Percentiles rank a stretch among this genome's conserved stretches.
Conservation (phyloP, 2,797 vertebrate genomes). For the Enteromius afrohamiltoni region DNA sequence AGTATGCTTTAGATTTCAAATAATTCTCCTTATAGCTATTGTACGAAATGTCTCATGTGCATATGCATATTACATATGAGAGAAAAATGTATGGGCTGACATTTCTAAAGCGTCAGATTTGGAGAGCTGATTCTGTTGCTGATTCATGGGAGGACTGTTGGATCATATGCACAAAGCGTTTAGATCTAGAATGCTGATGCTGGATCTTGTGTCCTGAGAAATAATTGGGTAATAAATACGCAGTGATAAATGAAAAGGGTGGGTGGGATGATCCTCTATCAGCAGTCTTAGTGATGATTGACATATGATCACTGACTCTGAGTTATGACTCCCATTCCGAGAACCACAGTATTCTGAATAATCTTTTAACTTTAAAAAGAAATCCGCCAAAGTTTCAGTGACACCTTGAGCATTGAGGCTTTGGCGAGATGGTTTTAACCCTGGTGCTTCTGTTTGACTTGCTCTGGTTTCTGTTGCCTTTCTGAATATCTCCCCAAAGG, state of each 20-base stretch:
- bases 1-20: background rate
- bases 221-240: background rate
- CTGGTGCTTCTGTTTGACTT: conserved; percentile 15
- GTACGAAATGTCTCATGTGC: background rate
- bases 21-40: background rate
- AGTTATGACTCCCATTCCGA: background rate
- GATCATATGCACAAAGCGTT: conserved; percentile 4
- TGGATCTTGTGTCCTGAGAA: conserved; percentile 7
- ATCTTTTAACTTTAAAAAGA: background rate
- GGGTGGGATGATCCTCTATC: conserved; percentile 26
- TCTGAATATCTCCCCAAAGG: conserved; percentile 26
- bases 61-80: background rate
- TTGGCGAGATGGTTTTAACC: conserved; percentile 20
- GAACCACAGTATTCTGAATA: conserved; percentile 3
- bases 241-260: background rate
- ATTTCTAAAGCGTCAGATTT: conserved; percentile 8
- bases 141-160: conserved; percentile 12
- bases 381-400: conserved; percentile 19
- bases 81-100: background rate
- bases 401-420: conserved; percentile 10
- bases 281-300: conserved; percentile 1
- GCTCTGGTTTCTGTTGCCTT: conserved; percentile 22
- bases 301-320: conserved; percentile 46
- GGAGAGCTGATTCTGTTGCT: conserved; percentile 6
- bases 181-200: conserved; percentile 24